Conservation (phyloP, 2,888 invertebrate genomes). For the Drosophila monieri region DNA sequence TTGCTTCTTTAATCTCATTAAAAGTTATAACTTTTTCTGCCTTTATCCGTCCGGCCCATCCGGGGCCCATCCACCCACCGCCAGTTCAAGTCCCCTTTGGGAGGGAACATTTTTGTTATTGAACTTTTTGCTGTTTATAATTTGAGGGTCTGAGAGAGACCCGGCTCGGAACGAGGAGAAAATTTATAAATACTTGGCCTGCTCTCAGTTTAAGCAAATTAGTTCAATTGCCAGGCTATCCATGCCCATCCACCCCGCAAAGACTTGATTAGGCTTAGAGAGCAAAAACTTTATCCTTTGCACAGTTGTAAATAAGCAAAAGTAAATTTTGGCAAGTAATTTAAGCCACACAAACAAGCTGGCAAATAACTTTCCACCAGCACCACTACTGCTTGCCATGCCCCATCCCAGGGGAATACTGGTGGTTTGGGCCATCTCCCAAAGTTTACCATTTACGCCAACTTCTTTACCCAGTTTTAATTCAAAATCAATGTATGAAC, state of each 20-base stretch:
- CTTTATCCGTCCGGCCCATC: conserved; percentile 3
- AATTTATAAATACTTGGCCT: conserved; percentile 68
- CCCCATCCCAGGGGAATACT: conserved; percentile 21
- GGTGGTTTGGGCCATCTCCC: conserved; percentile 2
- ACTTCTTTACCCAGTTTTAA: conserved; percentile 79
- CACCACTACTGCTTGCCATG: neutral
- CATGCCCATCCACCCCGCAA: conserved; percentile 41
- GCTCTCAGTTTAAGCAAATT: conserved; percentile 74
- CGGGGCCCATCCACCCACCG: too few species aligned
- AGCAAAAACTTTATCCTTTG: conserved; percentile 82
- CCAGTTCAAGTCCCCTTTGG: conserved; percentile 19
- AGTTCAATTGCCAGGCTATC: conserved; percentile 69
- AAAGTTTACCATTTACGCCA: conserved; percentile 61
- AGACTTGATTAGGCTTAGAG: conserved; percentile 82
- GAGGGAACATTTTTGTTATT: conserved; percentile 51
- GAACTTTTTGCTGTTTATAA: conserved; percentile 73
- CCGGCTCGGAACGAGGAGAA: conserved; percentile 1
- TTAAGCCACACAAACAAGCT: conserved; percentile 80
- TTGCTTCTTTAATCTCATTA: conserved; percentile 69
- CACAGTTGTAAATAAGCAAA: conserved; percentile 80
- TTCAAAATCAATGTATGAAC: conserved; percentile 80
- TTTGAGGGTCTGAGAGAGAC: conserved; percentile 40
- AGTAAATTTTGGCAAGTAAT: conserved; percentile 80
- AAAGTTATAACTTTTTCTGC: conserved; percentile 47
- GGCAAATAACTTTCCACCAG: conserved; percentile 73